These are phyloP conservation scores for Drosophila kepulauana DNA, from an alignment of 1,140 invertebrate genomes.

Conservation along the genomic window DNA sequence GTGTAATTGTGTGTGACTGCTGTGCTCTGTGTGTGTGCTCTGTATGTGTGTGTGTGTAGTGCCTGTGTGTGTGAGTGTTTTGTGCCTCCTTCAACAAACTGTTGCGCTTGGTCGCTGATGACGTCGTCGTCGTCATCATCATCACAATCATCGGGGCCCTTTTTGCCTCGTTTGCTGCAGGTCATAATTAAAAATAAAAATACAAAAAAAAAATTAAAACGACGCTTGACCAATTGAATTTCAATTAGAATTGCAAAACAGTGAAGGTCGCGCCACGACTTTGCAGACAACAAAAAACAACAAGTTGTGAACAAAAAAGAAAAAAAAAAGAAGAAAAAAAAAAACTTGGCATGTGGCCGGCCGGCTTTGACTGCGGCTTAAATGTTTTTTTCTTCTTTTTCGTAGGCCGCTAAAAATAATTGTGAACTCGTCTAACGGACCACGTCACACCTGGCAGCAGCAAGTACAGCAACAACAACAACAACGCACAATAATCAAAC, in stretches of 20 bases:
- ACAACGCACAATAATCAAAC: constrained; percentile 28
- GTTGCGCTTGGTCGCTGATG: constrained; percentile 70
- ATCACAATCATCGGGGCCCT: constrained; percentile 25
- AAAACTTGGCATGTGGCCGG: constrained; percentile 42
- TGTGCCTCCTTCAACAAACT: constrained; percentile 75
- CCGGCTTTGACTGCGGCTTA: constrained; percentile 54
- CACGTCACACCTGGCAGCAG: constrained; percentile 28
- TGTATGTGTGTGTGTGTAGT: constrained; percentile 39
- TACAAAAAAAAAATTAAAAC: constrained; percentile 17
- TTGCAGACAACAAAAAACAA: constrained; percentile 4
- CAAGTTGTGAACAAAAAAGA: constrained; percentile 20
- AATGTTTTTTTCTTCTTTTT: not conserved
- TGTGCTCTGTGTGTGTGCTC: not conserved
- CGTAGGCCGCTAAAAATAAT: constrained; percentile 39
- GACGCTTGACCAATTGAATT: constrained; percentile 56
- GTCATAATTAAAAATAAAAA: constrained; percentile 50
- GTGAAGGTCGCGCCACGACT: constrained; percentile 59
- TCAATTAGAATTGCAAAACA: constrained; percentile 68
- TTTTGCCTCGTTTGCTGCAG: constrained; percentile 36
- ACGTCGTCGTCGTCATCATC: constrained; percentile 26
- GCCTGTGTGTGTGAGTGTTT: constrained; percentile 40
- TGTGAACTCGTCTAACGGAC: constrained; percentile 41
- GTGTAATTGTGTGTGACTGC: constrained; percentile 49
- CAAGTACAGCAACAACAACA: not conserved
- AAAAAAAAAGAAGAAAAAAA: not conserved